Evolutionary conservation across 2,113 vertebrate genomes (phyloP), one percentile per base, ranked within the genome.

Genomic region (Scolopax mira): DNA sequence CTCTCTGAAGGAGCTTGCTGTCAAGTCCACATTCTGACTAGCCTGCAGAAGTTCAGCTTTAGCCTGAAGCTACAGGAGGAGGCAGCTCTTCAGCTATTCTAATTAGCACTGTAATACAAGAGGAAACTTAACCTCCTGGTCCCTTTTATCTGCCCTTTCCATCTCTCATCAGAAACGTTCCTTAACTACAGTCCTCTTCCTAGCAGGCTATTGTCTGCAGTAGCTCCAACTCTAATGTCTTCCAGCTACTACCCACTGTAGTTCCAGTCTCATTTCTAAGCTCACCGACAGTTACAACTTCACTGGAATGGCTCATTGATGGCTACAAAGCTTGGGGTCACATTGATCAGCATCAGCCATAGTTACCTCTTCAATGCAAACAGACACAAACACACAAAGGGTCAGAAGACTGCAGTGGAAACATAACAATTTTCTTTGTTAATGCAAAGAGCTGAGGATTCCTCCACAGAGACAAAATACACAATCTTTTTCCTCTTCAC

Each of bases 101-200:
- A 95, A 95, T 91, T 89, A 92, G 52, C 74, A 83, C 16, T 84
- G 69, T 84, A 95, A 89, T 35, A 74, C 41, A 90, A 94, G 46
- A 95, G 46, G 89, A 95, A 96, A 96, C 31, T 57, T 90, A 89
- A 92, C 42, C 60, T 91, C 75, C 35, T 70, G 48, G 31, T 66
- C 79, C 57, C 48, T 94, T 91, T 93, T 72, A 90, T 90, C 82
- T 79, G 51, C 55, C 48, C 42, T 87, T 84, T 85, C 78, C 64
- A 92, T 74, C 72, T 82, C 67, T 85, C 72, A 93, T 81, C 83
- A 86, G 58, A 60, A 83, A 86, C 1, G 3, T 44, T 77, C 39
- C 55, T 77, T 57, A 60, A 78, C 60, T 66, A 77, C 48, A 72
- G 51, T 65, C 33, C 42, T 89, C 49, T 79, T 77, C 69, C 54